phyloP scores from a whole-genome alignment of 2,888 invertebrate species.

The Dasysyrphus tricinctus region DNA sequence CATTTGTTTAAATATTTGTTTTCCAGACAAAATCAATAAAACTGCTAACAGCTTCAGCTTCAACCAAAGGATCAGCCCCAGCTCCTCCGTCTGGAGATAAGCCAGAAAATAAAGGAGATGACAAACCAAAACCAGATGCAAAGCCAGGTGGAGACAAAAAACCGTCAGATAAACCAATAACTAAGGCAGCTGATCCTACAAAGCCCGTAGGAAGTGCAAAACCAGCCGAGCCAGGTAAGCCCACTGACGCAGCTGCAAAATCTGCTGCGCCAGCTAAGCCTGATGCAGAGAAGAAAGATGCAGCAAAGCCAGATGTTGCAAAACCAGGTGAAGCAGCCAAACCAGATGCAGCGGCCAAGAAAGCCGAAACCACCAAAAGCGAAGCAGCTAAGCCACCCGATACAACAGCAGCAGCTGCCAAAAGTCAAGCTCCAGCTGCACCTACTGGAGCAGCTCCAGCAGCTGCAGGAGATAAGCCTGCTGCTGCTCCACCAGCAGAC shows the following conservation, averaged over 20 bases:
- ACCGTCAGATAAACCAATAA: constrained; percentile 39
- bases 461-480: constrained; percentile 81
- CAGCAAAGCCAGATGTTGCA: constrained; percentile 79
- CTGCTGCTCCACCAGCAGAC: constrained; percentile 67
- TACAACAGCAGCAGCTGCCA: constrained; percentile 77
- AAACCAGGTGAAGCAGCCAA: constrained; percentile 79
- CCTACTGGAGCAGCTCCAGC: constrained; percentile 83
- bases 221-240: constrained; percentile 48
- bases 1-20: background rate
- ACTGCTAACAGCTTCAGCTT: constrained; percentile 4
- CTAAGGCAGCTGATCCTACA: constrained; percentile 75
- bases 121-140: constrained; percentile 70
- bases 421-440: constrained; percentile 75
- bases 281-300: constrained; percentile 76
- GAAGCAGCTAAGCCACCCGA: constrained; percentile 78
- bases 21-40: constrained; percentile 56
- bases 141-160: constrained; percentile 58
- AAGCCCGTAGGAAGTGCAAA: constrained; percentile 42
- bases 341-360: constrained; percentile 80
- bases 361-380: constrained; percentile 79
- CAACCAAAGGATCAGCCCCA: constrained; percentile 49
- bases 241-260: constrained; percentile 75
- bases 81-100: constrained; percentile 51
- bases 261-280: constrained; percentile 80
- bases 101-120: constrained; percentile 17